Conservation (phyloP, 2,797 vertebrate genomes). For the Hypotaenidia okinawae region DNA sequence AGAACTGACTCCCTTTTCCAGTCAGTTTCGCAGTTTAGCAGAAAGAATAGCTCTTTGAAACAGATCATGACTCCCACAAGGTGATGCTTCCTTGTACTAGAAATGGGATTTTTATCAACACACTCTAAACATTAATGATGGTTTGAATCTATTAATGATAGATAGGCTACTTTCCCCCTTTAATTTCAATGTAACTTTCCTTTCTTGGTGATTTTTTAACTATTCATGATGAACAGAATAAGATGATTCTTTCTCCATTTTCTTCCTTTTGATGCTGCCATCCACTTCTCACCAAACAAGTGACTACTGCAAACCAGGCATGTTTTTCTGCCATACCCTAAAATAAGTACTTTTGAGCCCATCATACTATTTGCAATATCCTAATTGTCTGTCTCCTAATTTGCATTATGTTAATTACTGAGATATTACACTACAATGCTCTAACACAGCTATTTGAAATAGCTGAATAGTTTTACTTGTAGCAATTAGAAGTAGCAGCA, state of each 20-base stretch:
- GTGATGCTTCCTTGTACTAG: not conserved
- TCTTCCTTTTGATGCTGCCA: not conserved
- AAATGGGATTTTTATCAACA: not conserved
- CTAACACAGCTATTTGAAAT: slow-evolving; percentile 16
- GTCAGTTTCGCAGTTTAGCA: not conserved
- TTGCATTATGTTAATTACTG: slow-evolving; percentile 29
- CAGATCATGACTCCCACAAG: not conserved
- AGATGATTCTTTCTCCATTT: not conserved
- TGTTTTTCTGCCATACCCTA: not conserved
- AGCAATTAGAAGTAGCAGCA: slow-evolving; percentile 28
- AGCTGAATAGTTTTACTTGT: slow-evolving; percentile 23
- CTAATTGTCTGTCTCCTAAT: not conserved
- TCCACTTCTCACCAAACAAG: not conserved
- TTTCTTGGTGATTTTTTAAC: not conserved
- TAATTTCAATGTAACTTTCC: not conserved
- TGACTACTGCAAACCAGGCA: not conserved
- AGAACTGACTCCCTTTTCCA: not conserved
- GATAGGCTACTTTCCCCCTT: not conserved
- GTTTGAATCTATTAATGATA: not conserved
- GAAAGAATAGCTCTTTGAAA: not conserved
- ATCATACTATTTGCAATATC: not conserved
- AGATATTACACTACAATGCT: not conserved
- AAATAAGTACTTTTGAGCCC: not conserved
- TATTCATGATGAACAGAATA: not conserved
- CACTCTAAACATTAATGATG: not conserved